Base-by-base conservation (phyloP, 2,113 vertebrate species). In the Strix uralensis region DNA sequence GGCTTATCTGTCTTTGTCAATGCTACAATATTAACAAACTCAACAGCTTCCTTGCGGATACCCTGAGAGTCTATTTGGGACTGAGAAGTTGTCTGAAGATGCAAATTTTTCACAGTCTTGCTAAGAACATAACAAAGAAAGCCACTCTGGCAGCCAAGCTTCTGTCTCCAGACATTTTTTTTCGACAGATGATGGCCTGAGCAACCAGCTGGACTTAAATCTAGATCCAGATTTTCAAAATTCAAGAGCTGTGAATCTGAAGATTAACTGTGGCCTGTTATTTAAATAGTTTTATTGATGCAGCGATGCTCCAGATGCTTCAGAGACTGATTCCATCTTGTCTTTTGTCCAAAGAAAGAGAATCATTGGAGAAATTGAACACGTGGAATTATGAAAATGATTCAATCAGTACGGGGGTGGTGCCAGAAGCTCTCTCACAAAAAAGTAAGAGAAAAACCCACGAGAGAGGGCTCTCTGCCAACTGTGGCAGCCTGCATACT, bases 1-100 rank as follows among this genome's bases (percentile, higher is more conserved):
- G 65, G 8, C 89, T 94, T 92, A 80, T 95, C 49, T 79, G 18
- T 92, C 86, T 90, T 90, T 90, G 88, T 86, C 94, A 90, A 40
- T 52, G 86, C 62, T 65, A 51, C 54, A 55, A n/a, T 57, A 73
- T 73, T 93, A 90, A 86, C 66, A 96, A 90, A 55, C 26, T 55
- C 69, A 74, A 34, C 25, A 70, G 46, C 34, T 59, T 95, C 92
- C 19, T 62, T 47, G 67, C 7, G 57, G 55, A 15, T 61, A 65
- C 29, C 29, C 34, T 22, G 32, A 16, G 46, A 65, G 17, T 57
- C 38, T 71, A 4, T 89, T 77, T 78, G n/a, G 32, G 59, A 52
- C 23, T 30, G n/a, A 91, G 69, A 75, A 86, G 16, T 36, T 85
- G 44, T 78, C 36, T 40, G 65, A 95, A 96, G 22, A 40, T 67